phyloP scores from a whole-genome alignment of 2,888 invertebrate species.

The Laothoe populi region DNA sequence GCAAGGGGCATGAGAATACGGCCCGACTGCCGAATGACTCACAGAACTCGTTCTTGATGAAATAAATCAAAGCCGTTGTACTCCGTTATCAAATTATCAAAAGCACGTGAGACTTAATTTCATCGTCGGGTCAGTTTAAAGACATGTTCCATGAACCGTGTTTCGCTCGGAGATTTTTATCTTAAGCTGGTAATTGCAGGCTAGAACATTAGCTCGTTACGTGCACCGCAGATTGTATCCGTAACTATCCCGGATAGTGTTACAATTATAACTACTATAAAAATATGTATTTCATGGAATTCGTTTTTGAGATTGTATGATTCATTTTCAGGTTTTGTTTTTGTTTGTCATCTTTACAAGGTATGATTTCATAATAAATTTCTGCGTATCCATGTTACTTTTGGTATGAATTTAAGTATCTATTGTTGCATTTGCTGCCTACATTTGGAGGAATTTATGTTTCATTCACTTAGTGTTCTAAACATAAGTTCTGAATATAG shows the following conservation, averaged over 20 bases:
- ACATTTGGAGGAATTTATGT: conserved; percentile 16
- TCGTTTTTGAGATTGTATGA: background rate
- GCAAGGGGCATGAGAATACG: conserved; percentile 69
- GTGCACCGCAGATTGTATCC: conserved; percentile 50
- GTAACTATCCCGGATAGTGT: conserved; percentile 50
- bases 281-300: conserved; percentile 30
- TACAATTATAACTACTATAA: conserved; percentile 45
- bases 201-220: conserved; percentile 71
- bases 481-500: background rate
- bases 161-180: conserved; percentile 66
- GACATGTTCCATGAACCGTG: conserved; percentile 76
- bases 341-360: conserved; percentile 3
- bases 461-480: background rate
- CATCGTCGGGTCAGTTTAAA: conserved; percentile 76
- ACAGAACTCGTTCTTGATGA: conserved; percentile 61
- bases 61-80: conserved; percentile 75
- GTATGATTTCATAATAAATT: conserved; percentile 2
- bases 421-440: conserved; percentile 8
- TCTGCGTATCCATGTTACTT: conserved; percentile 5
- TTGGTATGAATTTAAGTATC: conserved; percentile 10
- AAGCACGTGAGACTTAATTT: conserved; percentile 81
- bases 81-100: conserved; percentile 83
- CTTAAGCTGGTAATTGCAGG: conserved; percentile 69
- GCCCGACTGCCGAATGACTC: conserved; percentile 52
- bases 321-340: conserved; percentile 9